These are phyloP conservation scores for Sphaerodactylus townsendi DNA, from an alignment of 2,113 vertebrate species.

Conservation along the genomic window DNA sequence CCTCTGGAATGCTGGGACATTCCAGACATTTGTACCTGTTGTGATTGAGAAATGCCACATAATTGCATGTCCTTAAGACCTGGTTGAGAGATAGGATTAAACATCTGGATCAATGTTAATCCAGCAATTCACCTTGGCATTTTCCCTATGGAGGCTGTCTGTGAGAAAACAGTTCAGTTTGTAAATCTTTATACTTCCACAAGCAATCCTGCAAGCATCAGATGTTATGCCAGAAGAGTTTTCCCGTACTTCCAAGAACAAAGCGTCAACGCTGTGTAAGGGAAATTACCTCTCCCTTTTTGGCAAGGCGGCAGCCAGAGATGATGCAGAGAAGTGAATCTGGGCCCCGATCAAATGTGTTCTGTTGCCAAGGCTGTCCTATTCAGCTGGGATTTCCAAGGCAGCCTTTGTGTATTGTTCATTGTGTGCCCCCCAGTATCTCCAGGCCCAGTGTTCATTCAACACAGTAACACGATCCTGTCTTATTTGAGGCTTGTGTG, in stretches of 20 bases:
- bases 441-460: accelerated
- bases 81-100: too few relatives aligned
- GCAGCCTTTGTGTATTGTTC: neutral
- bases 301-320: neutral
- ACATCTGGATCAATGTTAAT: too few relatives aligned
- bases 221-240: neutral
- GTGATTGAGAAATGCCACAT: too few relatives aligned
- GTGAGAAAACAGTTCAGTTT: accelerated
- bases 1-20: too few relatives aligned
- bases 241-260: neutral
- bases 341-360: neutral
- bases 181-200: neutral
- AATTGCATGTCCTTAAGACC: too few relatives aligned
- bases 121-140: too few relatives aligned
- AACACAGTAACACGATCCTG: accelerated
- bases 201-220: neutral
- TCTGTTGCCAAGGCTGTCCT: accelerated
- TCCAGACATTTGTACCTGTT: too few relatives aligned
- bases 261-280: neutral
- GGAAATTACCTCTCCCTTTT: accelerated
- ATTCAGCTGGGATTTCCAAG: neutral
- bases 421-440: neutral
- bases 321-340: neutral
- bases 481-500: accelerated
- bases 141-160: too few relatives aligned